phyloP scores from a whole-genome alignment of 2,888 invertebrate genomes.

The Drosophila setosimentum region DNA sequence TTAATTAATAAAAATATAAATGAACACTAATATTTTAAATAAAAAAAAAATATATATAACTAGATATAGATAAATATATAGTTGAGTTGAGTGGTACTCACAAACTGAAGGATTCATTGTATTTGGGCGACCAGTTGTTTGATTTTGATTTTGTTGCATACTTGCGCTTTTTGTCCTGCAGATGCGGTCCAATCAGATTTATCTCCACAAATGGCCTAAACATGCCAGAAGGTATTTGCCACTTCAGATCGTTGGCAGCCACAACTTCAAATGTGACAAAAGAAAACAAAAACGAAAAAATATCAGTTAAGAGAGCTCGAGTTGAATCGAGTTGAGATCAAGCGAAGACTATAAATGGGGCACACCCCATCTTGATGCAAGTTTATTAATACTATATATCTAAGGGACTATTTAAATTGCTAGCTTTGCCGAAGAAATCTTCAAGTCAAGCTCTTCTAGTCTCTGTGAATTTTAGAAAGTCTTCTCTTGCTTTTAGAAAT shows the following conservation, averaged over 20 bases:
- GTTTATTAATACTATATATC: neutral
- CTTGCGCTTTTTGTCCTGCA: constrained; percentile 98
- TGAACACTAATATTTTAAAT: neutral
- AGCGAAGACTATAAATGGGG: neutral
- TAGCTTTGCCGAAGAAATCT: neutral
- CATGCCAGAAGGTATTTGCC: constrained; percentile 98
- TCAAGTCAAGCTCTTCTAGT: neutral
- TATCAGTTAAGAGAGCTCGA: neutral
- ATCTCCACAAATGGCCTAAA: constrained; percentile 99
- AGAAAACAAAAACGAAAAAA: neutral
- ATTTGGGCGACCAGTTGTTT: constrained; percentile 99
- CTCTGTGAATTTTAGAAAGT: neutral
- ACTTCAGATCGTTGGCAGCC: constrained; percentile 98
- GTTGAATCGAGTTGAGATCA: neutral
- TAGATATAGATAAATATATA: neutral
- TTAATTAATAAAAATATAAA: neutral
- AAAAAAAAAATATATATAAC: neutral
- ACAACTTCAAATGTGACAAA: constrained; percentile 89
- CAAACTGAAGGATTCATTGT: constrained; percentile 99
- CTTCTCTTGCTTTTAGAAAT: no score
- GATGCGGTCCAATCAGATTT: constrained; percentile 98
- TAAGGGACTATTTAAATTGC: neutral
- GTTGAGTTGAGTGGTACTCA: constrained; percentile 87
- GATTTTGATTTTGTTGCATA: constrained; percentile 99
- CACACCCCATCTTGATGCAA: neutral